These are phyloP conservation scores for Phaethon lepturus DNA, from an alignment of 2,113 vertebrate genomes.

Conservation along the genomic window DNA sequence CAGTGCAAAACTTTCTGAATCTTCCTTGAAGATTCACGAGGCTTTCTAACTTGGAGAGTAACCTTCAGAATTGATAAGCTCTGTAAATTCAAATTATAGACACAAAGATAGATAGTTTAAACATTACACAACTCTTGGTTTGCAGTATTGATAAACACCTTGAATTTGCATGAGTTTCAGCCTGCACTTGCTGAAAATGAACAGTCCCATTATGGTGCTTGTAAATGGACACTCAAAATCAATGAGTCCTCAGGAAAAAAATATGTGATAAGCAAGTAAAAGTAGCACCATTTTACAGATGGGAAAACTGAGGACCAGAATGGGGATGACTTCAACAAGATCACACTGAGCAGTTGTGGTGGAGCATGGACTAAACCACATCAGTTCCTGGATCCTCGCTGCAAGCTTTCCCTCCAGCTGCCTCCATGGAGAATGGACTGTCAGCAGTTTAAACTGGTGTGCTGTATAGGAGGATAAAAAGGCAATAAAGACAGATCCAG, in stretches of 20 bases:
- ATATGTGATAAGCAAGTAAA: not conserved
- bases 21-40: not conserved
- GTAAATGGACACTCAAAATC: no score
- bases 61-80: not conserved
- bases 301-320: not conserved
- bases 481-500: not conserved
- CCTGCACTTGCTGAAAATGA: not conserved
- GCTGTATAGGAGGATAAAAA: not conserved
- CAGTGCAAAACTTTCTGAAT: not conserved
- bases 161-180: not conserved
- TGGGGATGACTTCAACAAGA: not conserved
- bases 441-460: fast-evolving
- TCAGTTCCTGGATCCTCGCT: not conserved
- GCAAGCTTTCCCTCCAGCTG: not conserved
- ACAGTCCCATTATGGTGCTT: not conserved
- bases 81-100: not conserved
- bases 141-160: not conserved
- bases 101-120: not conserved
- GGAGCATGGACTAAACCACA: not conserved
- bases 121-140: not conserved
- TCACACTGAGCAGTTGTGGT: not conserved
- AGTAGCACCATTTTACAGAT: not conserved
- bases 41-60: not conserved
- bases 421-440: not conserved
- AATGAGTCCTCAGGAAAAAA: fast-evolving